Percentiles rank a stretch among this genome's conserved stretches.
These are phyloP conservation scores for Antechinus stuartii DNA, from an alignment of 2,113 vertebrate species.

Conservation along the genomic window DNA sequence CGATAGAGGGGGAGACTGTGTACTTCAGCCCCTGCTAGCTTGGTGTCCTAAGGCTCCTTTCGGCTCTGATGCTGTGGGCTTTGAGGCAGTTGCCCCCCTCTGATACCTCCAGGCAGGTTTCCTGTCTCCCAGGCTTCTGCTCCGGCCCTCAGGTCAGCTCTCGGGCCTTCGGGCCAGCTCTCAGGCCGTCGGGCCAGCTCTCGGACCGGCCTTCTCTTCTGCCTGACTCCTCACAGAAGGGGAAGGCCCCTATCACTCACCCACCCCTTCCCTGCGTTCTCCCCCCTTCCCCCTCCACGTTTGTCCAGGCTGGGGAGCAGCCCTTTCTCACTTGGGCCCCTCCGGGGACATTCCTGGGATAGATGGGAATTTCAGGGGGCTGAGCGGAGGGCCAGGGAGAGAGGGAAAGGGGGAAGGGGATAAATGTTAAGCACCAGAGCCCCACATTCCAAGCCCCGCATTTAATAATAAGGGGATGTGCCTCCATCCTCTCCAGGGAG, in stretches of 20 bases:
- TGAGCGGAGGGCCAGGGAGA: background rate
- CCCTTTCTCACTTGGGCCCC: conserved; percentile 48
- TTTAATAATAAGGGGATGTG: conserved; percentile 44
- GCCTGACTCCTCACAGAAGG: conserved; percentile 1
- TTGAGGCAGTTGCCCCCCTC: background rate
- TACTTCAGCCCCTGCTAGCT: background rate
- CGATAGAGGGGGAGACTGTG: background rate
- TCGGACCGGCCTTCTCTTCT: background rate
- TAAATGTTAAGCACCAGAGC: conserved; percentile 66
- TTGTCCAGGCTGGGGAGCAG: conserved; percentile 68
- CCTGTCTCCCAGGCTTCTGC: background rate
- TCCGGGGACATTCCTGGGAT: conserved; percentile 28
- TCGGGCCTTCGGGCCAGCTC: background rate
- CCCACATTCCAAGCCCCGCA: conserved; percentile 7
- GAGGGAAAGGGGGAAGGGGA: conserved; percentile 61
- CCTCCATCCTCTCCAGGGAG: background rate
- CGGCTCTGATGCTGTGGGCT: background rate
- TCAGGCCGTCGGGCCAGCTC: background rate
- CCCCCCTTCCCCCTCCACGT: background rate
- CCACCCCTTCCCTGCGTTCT: conserved; percentile 27
- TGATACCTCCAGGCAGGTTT: background rate
- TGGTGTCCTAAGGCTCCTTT: background rate
- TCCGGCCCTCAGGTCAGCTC: background rate
- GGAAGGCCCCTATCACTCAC: conserved; percentile 47
- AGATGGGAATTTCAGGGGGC: conserved; percentile 16